phyloP scores from a whole-genome alignment of 2,797 vertebrate genomes.

The Australoheros facetus region DNA sequence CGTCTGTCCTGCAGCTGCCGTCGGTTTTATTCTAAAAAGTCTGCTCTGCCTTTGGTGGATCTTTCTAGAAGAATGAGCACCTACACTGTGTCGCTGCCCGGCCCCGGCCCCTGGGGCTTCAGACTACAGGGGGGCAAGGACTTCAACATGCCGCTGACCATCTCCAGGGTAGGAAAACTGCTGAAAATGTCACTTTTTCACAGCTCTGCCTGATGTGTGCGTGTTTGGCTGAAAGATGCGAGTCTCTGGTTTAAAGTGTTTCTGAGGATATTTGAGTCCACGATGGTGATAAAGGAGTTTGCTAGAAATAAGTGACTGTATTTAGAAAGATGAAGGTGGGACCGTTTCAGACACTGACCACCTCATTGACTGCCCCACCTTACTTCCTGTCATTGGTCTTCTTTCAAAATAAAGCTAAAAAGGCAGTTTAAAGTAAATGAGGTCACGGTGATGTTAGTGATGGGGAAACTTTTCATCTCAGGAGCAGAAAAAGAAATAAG shows the following conservation, averaged over 20 bases:
- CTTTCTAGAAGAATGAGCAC: slow-evolving; percentile 85
- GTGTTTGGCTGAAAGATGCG: background rate
- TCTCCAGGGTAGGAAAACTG: slow-evolving; percentile 85
- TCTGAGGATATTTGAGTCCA: background rate
- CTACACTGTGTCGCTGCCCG: slow-evolving; percentile 89
- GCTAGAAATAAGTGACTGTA: background rate
- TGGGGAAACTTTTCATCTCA: too few species aligned
- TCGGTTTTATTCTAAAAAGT: background rate
- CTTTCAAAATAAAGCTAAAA: background rate
- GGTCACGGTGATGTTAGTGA: background rate
- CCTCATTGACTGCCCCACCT: background rate
- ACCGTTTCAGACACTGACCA: background rate
- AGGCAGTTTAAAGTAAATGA: background rate
- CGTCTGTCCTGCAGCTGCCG: slow-evolving; percentile 21
- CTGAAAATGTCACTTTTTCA: background rate
- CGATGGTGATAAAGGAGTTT: background rate
- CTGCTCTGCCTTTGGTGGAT: slow-evolving; percentile 15
- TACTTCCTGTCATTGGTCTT: background rate
- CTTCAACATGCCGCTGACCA: slow-evolving; percentile 99
- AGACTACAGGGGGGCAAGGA: slow-evolving; percentile 97
- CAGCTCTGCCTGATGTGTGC: background rate
- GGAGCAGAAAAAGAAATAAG: background rate
- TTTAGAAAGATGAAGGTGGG: background rate
- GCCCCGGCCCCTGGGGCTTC: slow-evolving; percentile 97
- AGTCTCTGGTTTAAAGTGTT: background rate